phyloP scores from a whole-genome alignment of 2,888 invertebrate species.

The Phortica okadai region DNA sequence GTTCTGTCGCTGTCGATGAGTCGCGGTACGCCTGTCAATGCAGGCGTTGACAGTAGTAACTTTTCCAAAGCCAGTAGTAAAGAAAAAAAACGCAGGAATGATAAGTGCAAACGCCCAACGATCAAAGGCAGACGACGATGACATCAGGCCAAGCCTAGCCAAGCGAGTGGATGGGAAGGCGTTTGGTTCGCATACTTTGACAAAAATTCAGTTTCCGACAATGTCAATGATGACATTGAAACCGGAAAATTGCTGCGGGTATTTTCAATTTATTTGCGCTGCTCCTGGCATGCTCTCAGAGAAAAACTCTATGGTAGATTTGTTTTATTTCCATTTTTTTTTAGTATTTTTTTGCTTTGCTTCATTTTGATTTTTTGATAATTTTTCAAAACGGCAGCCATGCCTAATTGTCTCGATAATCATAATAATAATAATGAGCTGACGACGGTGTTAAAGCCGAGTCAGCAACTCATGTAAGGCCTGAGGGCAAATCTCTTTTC shows the following conservation, averaged over 20 bases:
- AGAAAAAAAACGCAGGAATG: constrained; percentile 36
- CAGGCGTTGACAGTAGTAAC: not conserved
- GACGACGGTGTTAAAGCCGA: constrained; percentile 26
- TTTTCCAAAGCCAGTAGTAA: constrained; percentile 5
- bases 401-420: constrained; percentile 72
- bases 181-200: not conserved
- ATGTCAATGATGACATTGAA: constrained; percentile 66
- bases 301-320: constrained; percentile 20
- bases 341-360: not conserved
- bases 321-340: not conserved
- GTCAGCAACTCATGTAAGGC: not conserved
- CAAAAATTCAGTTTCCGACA: constrained; percentile 38
- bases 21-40: not conserved
- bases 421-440: constrained; percentile 38
- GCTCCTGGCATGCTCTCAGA: not conserved
- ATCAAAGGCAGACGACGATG: constrained; percentile 60
- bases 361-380: constrained; percentile 55
- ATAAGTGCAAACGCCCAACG: constrained; percentile 53
- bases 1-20: constrained; percentile 7
- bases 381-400: constrained; percentile 55
- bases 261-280: constrained; percentile 58
- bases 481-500: not conserved
- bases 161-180: constrained; percentile 17
- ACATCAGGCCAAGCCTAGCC: constrained; percentile 38
- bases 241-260: constrained; percentile 72